Evolutionary conservation across 2,888 invertebrate genomes (phyloP).

Genomic region (Diogma glabrata): DNA sequence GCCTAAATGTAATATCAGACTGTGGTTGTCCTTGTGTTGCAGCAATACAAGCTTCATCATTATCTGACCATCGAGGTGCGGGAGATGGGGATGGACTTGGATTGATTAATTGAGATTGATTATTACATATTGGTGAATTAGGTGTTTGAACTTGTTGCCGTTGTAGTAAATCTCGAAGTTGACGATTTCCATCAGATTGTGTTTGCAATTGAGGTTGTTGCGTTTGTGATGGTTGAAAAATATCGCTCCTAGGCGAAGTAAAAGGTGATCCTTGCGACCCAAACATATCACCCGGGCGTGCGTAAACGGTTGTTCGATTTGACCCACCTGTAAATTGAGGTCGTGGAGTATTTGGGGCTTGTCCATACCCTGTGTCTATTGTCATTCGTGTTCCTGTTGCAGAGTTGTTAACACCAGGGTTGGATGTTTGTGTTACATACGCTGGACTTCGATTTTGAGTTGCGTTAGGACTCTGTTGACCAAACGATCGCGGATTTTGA

Average conservation of each 20-base stretch:
- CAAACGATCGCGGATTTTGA: slow-evolving; percentile 31
- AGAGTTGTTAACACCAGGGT: slow-evolving; percentile 21
- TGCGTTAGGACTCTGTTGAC: slow-evolving; percentile 23
- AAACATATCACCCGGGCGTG: slow-evolving; percentile 19
- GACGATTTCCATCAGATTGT: slow-evolving; percentile 49
- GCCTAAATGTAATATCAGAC: slow-evolving; percentile 53
- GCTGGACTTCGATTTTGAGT: slow-evolving; percentile 21
- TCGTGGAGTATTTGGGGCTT: slow-evolving; percentile 43
- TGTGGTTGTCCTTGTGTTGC: slow-evolving; percentile 20
- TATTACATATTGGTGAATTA: neutral
- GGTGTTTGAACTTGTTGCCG: slow-evolving; percentile 47
- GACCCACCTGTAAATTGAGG: slow-evolving; percentile 37
- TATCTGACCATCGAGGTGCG: neutral
- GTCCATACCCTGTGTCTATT: slow-evolving; percentile 37
- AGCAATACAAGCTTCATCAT: neutral
- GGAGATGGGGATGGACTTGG: neutral
- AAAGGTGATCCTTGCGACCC: slow-evolving; percentile 28
- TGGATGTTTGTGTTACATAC: slow-evolving; percentile 26
- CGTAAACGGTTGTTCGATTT: slow-evolving; percentile 30
- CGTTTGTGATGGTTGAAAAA: slow-evolving; percentile 10
- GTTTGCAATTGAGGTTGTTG: slow-evolving; percentile 13
- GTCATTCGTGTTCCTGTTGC: slow-evolving; percentile 21
- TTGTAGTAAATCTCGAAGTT: slow-evolving; percentile 69
- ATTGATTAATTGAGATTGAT: slow-evolving; percentile 1
- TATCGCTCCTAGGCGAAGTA: slow-evolving; percentile 36